Evolutionary conservation across 2,888 invertebrate genomes (phyloP), one percentile per base, ranked within the genome.

Genomic region (Marronus borbonicus): DNA sequence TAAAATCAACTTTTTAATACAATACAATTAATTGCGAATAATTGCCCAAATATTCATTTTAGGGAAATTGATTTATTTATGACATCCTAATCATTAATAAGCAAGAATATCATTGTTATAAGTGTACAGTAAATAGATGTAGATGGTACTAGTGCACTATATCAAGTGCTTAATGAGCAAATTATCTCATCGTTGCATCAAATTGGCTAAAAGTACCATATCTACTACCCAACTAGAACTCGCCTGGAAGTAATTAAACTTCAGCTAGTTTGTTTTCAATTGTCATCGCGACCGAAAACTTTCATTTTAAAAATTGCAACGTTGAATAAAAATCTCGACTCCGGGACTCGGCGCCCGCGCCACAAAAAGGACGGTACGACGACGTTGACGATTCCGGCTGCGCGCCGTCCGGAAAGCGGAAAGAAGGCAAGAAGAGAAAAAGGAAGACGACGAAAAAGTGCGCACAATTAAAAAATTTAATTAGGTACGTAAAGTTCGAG

Each of bases 401-500:
- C 65, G 10, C 39, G 12, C 31, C 31, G 50, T 50, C 28, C 14
- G 20, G 28, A 68, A 14, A 20, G 50, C 8, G 50, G 20, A 20
- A 36, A 66, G 65, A 17, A 68, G 28, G 68, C 50, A 68, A 52
- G 14, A 44, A 50, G 24, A 50, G 50, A 28, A 24, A 50, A 8
- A 8, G 3, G 24, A 24, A 17, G 28, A 68, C 12, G 12, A 68
- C 50, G 14, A 68, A 68, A 68, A 68, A 68, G 50, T 28, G 50
- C 24, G 50, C 50, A 50, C 50, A 50, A 68, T 68, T 68, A 68
- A 58, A 72, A 72, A 72, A 72, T 72, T 58, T 60, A 72, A 39
- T 72, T 66, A 66, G 66, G 66, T 58, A 72, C 36, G 58, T 39
- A 58, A 72, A 72, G 72, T 72, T 72, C 39, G 58, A 24, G 55